phyloP scores from a whole-genome alignment of 2,113 vertebrate genomes.

The Phoxinus phoxinus region DNA sequence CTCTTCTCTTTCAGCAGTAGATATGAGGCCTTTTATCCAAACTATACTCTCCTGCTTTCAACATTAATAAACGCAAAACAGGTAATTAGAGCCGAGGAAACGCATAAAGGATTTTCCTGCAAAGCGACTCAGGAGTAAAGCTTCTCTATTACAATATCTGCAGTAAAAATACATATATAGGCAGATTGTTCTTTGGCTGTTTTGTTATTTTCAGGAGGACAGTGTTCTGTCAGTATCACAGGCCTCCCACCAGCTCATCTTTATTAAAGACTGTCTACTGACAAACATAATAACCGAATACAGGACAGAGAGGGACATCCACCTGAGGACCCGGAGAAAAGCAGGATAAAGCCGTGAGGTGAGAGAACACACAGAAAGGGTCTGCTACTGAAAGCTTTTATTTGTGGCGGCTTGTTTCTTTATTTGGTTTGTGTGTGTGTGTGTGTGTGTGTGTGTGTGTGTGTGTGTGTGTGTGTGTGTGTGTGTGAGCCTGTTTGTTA shows the following conservation, averaged over 20 bases:
- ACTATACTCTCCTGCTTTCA: constrained; percentile 69
- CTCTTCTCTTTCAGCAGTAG: constrained; percentile 71
- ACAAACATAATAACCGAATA: not conserved
- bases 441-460: too few species aligned
- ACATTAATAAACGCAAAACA: constrained; percentile 77
- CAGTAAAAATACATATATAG: not conserved
- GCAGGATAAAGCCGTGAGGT: constrained; percentile 16
- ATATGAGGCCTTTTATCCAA: constrained; percentile 71
- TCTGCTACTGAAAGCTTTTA: constrained; percentile 41
- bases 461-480: constrained; percentile 26
- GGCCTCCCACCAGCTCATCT: constrained; percentile 24
- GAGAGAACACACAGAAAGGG: constrained; percentile 27
- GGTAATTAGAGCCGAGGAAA: constrained; percentile 75
- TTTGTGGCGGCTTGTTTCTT: constrained; percentile 41
- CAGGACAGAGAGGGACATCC: not conserved
- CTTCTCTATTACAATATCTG: not conserved
- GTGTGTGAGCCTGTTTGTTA: constrained; percentile 43
- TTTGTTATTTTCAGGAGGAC: constrained; percentile 55
- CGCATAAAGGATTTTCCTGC: not conserved
- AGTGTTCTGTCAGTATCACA: constrained; percentile 18
- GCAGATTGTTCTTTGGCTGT: constrained; percentile 41
- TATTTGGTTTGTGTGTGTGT: constrained; percentile 15
- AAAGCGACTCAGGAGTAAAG: not conserved
- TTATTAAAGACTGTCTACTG: constrained; percentile 26
- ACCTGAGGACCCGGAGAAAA: constrained; percentile 42